Evolutionary conservation across 2,797 vertebrate genomes (phyloP).

Genomic region (Galaxias olidus): DNA sequence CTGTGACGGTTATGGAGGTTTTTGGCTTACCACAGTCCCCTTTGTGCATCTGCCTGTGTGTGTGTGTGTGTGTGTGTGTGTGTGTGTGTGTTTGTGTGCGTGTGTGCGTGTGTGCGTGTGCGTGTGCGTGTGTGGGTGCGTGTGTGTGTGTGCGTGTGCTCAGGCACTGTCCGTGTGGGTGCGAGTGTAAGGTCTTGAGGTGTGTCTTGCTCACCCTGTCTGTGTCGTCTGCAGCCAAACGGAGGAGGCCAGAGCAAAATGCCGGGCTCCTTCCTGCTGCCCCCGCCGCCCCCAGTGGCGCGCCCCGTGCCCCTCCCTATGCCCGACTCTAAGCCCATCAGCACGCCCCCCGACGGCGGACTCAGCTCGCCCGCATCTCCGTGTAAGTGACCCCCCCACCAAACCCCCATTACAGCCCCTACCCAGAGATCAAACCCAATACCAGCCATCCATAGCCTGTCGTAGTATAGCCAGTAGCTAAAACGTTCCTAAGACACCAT

Average conservation of each 20-base stretch:
- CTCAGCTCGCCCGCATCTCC: conserved; percentile 91
- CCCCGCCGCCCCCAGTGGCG: conserved; percentile 95
- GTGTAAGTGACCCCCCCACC: conserved; percentile 88
- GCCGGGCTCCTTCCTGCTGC: conserved; percentile 96
- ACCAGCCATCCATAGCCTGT: too few relatives aligned
- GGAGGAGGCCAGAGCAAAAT: conserved; percentile 96
- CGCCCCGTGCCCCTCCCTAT: conserved; percentile 97
- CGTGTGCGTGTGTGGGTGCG: conserved; percentile 19
- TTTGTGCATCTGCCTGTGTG: conserved; percentile 18
- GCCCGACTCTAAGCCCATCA: conserved; percentile 91
- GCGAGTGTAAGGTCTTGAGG: conserved; percentile 67
- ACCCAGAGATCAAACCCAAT: conserved; percentile 12
- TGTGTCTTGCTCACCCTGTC: conserved; percentile 84
- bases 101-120: conserved; percentile 40
- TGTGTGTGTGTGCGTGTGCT: conserved; percentile 19
- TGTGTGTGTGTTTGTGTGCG: conserved; percentile 21
- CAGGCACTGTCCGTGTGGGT: neutral
- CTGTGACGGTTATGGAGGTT: conserved; percentile 11
- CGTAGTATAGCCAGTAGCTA: too few relatives aligned
- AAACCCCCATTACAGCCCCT: conserved; percentile 40
- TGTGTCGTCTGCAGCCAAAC: conserved; percentile 95
- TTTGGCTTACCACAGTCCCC: conserved; percentile 2
- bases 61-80: conserved; percentile 14
- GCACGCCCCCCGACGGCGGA: conserved; percentile 86
- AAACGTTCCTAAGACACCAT: too few relatives aligned